Percentiles rank a stretch among this genome's conserved stretches.
phyloP scores from a whole-genome alignment of 2,888 invertebrate genomes.

The Siphlonurus alternatus region DNA sequence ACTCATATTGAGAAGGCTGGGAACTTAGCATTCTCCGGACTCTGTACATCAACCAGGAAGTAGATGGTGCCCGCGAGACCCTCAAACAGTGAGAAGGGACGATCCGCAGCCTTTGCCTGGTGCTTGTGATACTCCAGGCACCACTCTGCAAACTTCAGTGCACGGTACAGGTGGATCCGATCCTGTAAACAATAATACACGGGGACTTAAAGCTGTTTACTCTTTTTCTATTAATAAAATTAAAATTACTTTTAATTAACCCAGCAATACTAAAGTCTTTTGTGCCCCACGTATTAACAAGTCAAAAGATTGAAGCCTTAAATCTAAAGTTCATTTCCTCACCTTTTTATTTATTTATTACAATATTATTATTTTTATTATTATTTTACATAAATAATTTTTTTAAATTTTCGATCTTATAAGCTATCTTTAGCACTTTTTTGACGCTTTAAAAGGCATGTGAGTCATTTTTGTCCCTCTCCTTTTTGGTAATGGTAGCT shows the following conservation, averaged over 20 bases:
- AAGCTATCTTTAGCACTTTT: background rate
- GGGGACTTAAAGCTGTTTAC: background rate
- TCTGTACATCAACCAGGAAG: slow-evolving; percentile 48
- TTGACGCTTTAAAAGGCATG: background rate
- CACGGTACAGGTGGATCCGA: slow-evolving; percentile 51
- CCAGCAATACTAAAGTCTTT: too few species aligned
- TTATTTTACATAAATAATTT: too few species aligned
- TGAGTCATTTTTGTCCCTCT: background rate
- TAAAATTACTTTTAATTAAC: too few species aligned
- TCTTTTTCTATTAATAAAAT: background rate
- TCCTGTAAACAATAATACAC: slow-evolving; percentile 37
- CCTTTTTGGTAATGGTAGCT: too few species aligned
- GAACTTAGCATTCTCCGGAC: slow-evolving; percentile 48
- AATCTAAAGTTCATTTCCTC: too few species aligned
- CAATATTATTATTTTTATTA: too few species aligned
- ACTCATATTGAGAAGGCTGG: slow-evolving; percentile 60
- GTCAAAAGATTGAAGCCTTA: too few species aligned
- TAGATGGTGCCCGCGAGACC: slow-evolving; percentile 62
- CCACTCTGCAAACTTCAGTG: slow-evolving; percentile 66
- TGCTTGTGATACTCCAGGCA: slow-evolving; percentile 53
- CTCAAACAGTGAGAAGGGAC: slow-evolving; percentile 71
- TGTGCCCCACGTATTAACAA: too few species aligned
- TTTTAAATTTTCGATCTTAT: background rate
- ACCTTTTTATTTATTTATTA: too few species aligned
- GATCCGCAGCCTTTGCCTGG: slow-evolving; percentile 44